Evolutionary conservation across 2,797 vertebrate genomes (phyloP).

Genomic region (Emys orbicularis): DNA sequence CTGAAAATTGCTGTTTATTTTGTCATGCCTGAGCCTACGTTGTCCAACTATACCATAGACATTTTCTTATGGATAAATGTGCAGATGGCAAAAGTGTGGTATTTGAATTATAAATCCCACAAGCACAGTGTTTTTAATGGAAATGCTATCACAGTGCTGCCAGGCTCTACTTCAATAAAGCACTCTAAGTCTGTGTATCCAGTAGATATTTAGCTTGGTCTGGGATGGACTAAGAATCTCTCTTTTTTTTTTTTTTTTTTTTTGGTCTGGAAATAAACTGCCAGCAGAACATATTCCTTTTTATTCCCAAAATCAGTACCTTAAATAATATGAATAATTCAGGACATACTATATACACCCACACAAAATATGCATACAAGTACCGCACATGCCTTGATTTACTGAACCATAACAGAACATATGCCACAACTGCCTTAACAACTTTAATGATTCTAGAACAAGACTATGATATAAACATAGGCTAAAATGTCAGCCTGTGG

Average conservation of each 20-base stretch:
- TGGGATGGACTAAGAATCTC: not conserved
- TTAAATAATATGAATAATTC: slow-evolving; percentile 52
- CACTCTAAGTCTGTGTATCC: not conserved
- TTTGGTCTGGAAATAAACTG: not conserved
- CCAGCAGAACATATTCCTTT: not conserved
- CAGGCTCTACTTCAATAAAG: not conserved
- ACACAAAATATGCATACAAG: not conserved
- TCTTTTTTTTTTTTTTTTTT: not conserved
- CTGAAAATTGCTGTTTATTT: not conserved
- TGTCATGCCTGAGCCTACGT: rapidly evolving
- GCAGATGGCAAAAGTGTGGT: not conserved
- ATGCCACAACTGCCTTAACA: slow-evolving; percentile 65
- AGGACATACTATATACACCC: slow-evolving; percentile 14
- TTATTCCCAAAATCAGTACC: not conserved
- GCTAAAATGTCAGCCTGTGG: slow-evolving; percentile 67
- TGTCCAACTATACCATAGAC: not conserved
- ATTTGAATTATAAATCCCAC: not conserved
- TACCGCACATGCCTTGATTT: slow-evolving; percentile 35
- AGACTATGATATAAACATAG: slow-evolving; percentile 43
- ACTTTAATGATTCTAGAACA: slow-evolving; percentile 68
- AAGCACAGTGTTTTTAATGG: not conserved
- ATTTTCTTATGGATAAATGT: not conserved
- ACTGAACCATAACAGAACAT: slow-evolving; percentile 51
- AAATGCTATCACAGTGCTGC: not conserved
- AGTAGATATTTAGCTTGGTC: not conserved